phyloP scores from a whole-genome alignment of 2,113 vertebrate genomes.

The Larimichthys crocea region DNA sequence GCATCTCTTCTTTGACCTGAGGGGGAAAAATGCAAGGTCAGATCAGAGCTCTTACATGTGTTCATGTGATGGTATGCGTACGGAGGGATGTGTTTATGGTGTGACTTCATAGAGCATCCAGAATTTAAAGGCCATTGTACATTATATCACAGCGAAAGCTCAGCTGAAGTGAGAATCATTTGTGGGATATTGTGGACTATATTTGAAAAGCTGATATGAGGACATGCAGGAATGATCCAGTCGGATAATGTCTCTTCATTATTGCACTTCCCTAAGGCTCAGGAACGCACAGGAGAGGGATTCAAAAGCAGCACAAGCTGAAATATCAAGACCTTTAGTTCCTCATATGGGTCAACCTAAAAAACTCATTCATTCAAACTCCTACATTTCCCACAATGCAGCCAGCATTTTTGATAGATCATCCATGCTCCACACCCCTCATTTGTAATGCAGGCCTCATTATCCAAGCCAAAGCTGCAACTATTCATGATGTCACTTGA shows the following conservation, averaged over 20 bases:
- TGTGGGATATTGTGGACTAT: not conserved
- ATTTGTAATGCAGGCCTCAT: not conserved
- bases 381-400: not conserved
- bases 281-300: not conserved
- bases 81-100: not conserved
- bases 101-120: not conserved
- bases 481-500: not conserved
- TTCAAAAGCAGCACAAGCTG: not conserved
- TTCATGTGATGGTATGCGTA: not conserved
- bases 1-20: slow-evolving; percentile 98
- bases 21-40: not conserved
- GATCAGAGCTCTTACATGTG: not conserved
- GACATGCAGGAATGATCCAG: not conserved
- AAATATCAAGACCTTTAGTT: not conserved
- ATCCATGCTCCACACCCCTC: not conserved
- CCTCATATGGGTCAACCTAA: too few relatives aligned
- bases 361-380: not conserved
- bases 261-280: not conserved
- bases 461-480: not conserved
- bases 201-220: not conserved
- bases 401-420: too few relatives aligned
- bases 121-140: too few relatives aligned
- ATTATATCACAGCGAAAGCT: not conserved
- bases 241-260: not conserved
- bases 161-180: not conserved